phyloP scores from a whole-genome alignment of 53 echinoderm and acorn worm genomes.

The Luidia sarsii region DNA sequence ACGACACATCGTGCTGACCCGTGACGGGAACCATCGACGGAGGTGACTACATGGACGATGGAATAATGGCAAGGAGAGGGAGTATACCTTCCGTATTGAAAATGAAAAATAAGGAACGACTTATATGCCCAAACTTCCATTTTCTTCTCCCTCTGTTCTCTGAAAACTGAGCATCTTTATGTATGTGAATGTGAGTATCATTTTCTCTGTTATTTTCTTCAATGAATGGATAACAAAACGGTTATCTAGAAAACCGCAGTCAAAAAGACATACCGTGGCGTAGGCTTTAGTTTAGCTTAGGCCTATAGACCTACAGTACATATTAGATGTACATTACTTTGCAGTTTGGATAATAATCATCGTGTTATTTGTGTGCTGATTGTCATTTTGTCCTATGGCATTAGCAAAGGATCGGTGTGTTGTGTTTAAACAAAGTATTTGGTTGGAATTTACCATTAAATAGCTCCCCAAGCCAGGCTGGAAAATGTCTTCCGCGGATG shows the following conservation, averaged over 20 bases:
- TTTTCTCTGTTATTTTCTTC: too few relatives aligned
- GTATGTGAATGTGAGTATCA: constrained; percentile 36
- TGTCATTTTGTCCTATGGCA: too few relatives aligned
- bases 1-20: not conserved
- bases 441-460: too few relatives aligned
- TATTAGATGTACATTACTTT: not conserved
- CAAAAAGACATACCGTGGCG: not conserved
- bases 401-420: too few relatives aligned
- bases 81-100: constrained; percentile 26
- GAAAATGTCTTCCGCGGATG: too few relatives aligned
- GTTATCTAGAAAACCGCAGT: too few relatives aligned
- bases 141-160: not conserved
- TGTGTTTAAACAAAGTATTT: too few relatives aligned
- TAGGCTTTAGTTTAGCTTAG: not conserved
- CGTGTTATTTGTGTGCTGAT: too few relatives aligned
- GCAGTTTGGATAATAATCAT: too few relatives aligned
- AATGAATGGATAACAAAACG: too few relatives aligned
- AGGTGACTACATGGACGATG: constrained; percentile 28
- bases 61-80: not conserved
- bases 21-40: constrained; percentile 9
- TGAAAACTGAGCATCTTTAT: not conserved
- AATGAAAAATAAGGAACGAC: not conserved
- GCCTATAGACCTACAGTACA: not conserved
- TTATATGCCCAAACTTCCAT: not conserved
- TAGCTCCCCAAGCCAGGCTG: too few relatives aligned